These are phyloP conservation scores for Ciconia boyciana DNA, from an alignment of 2,113 vertebrate species.

Conservation along the genomic window DNA sequence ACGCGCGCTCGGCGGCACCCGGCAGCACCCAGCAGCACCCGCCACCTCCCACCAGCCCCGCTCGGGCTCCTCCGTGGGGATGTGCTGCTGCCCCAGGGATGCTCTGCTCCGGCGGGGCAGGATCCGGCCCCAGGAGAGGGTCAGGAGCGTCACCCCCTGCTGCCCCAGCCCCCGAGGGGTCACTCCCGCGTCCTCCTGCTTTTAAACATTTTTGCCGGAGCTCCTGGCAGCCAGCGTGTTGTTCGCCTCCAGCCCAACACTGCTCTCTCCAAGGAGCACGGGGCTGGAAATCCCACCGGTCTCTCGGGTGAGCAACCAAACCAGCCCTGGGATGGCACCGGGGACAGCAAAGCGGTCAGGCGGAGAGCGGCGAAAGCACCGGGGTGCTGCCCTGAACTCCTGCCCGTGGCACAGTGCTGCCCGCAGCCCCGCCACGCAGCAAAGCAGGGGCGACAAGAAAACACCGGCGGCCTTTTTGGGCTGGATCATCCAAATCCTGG, in stretches of 20 bases:
- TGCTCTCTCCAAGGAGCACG: not conserved
- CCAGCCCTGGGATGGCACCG: accelerated
- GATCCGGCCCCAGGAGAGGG: not conserved
- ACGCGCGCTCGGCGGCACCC: not conserved
- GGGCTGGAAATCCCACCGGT: not conserved
- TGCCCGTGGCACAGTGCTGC: not conserved
- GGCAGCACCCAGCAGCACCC: not conserved
- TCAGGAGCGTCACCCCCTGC: not conserved
- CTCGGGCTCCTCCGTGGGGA: not conserved
- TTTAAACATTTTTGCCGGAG: accelerated
- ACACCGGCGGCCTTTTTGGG: accelerated
- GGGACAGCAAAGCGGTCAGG: not conserved
- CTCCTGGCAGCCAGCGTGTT: not conserved
- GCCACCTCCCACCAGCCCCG: not conserved
- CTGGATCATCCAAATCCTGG: not conserved
- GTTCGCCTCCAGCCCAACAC: accelerated
- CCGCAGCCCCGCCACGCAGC: accelerated
- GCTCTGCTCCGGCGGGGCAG: not conserved
- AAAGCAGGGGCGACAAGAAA: not conserved
- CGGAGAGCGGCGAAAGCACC: accelerated
- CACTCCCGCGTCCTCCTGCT: not conserved
- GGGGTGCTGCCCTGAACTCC: not conserved
- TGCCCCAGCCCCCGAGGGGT: not conserved
- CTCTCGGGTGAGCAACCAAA: not conserved
- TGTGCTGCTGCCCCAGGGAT: not conserved